Conservation (phyloP, 2,113 vertebrate genomes). For the Halcyon senegalensis region DNA sequence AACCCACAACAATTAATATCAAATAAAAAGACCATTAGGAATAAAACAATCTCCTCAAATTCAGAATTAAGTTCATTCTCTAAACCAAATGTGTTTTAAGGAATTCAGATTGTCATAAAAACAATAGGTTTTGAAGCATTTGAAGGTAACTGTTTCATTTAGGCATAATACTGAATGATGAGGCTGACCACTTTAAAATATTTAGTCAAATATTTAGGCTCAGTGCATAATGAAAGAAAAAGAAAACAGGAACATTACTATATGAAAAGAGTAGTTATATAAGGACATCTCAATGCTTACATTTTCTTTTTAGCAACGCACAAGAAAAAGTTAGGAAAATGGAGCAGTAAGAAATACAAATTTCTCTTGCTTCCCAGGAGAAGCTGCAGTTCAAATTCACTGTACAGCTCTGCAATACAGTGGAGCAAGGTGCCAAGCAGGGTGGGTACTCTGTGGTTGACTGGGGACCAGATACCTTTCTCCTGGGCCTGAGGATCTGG, state of each 20-base stretch:
- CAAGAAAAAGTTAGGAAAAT: background rate
- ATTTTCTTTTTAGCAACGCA: background rate
- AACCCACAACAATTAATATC: accelerated
- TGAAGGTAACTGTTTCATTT: background rate
- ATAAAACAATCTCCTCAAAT: background rate
- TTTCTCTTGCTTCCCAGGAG: background rate
- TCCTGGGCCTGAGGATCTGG: background rate
- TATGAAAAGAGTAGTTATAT: background rate
- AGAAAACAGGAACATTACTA: background rate
- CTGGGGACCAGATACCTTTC: background rate
- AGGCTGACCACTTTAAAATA: background rate
- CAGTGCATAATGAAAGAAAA: background rate
- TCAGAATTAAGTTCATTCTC: background rate
- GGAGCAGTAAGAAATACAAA: background rate
- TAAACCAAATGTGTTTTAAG: background rate
- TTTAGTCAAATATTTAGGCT: background rate
- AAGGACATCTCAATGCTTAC: background rate
- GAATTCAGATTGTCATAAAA: background rate
- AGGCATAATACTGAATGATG: background rate
- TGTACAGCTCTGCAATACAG: background rate
- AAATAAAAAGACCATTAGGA: background rate
- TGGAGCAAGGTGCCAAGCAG: background rate
- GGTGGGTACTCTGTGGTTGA: background rate
- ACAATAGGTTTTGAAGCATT: background rate
- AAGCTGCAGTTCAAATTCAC: background rate